Base-by-base conservation (phyloP, 1,140 invertebrate genomes). In the Branchinecta lindahli region DNA sequence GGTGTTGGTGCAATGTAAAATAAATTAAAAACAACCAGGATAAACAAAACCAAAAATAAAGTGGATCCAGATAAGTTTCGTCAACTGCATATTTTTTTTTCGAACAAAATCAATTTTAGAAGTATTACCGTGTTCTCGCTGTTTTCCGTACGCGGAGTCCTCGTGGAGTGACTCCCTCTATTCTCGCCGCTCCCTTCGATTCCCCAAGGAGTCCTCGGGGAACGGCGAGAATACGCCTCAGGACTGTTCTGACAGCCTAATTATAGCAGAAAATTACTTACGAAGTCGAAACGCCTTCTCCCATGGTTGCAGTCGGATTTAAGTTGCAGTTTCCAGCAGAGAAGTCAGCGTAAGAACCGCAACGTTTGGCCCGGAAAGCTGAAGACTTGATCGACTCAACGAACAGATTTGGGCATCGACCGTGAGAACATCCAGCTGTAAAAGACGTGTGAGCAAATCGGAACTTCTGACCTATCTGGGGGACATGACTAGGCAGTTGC, bases 361-460 rank as follows among this genome's bases (percentile, higher is more conserved):
- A 91, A 0, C 82, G 82, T 75, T 83, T 87, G 0, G 84, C 86
- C 79, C 85, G 88, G 75, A 92, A 92, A 0, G 89, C 90, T 0
- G 79, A 66, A 8, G 81, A 72, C 0, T 81, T 85, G 44, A 92
- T 86, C 0, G 89, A 90, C 75, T 91, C 89, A 0, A 85, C 85
- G 73, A 84, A 92, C 71, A 88, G 88, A 7, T 78, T 73, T 0
- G 85, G 83, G 0, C 88, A 84, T 71, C 87, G 78, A 45, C 83
- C 82, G 74, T 90, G 88, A 73, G 85, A 84, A 73, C 88, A 91
- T 0, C 45, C 44, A 69, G 65, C 70, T 70, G n/a, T 68, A 66
- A 66, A 66, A 8, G 15, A 44, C n/a, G 47, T 8, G 15, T 18
- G 15, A 45, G 66, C 21, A 7, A 6, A 21, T 20, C n/a, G 20